Base-by-base conservation (phyloP, 2,113 vertebrate genomes). In the Tychaedon coryphoeus region DNA sequence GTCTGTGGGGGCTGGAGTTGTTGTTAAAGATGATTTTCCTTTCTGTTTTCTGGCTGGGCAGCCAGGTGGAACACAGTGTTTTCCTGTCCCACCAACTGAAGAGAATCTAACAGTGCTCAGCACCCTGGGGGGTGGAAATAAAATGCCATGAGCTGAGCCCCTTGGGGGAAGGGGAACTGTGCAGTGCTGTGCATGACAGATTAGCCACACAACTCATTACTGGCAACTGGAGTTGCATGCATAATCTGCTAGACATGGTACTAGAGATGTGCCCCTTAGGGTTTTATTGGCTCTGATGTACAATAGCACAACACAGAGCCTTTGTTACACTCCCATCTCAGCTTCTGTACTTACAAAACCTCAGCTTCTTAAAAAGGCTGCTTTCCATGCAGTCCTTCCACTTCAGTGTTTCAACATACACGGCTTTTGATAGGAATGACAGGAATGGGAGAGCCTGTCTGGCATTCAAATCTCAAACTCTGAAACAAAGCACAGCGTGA, bases 231-330 rank as follows among this genome's bases (percentile, higher is more conserved):
- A 93, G 92, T 92, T 96, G 93, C 95, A 96, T 96, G 82, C 86
- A 93, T 96, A 95, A 97, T 94, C 88, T 88, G 78, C 95, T 92
- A 95, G 95, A 94, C 96, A 48, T 94, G 93, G 93, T 94, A 84
- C 81, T 90, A 84, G 75, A 84, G 88, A 97, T 84, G 90, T 92
- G 88, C 90, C 93, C 96, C 95, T 93, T 86, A 94, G 90, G 86
- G 90, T 1, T 86, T 92, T 86, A 86, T 84, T 96, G 94, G 94
- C 95, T 96, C 95, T 88, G 92, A 93, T 92, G 82, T 95, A 40
- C 81, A 87, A 57, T 11, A 77, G 90, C 95, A 71, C 78, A 96
- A 95, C 93, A 94, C 95, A 90, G 94, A 93, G 90, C 79, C 92
- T 96, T 96, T 97, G 95, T 97, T 96, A 92, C 76, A 29, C 57